Evolutionary conservation across 2,888 invertebrate species (phyloP), one percentile per base, ranked within the genome.

Genomic region (Synergus gifuensis): DNA sequence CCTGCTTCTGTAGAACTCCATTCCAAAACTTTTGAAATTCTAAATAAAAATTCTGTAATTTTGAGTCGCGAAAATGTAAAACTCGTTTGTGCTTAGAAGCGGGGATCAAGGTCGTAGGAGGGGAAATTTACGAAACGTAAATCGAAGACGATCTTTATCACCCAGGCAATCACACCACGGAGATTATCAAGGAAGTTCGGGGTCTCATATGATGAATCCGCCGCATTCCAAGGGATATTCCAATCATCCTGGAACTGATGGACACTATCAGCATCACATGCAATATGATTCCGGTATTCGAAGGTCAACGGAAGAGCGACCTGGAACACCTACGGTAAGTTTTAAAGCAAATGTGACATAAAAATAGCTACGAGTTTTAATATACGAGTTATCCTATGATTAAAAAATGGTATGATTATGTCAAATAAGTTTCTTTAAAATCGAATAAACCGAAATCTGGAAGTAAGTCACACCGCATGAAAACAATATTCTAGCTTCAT

Each of bases 311-410:
- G 95, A 95, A 90, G 96, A 95, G 87, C 93, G 96, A 73, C 94
- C 96, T 0, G 95, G 95, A 73, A 96, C 96, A 11, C 96, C 96
- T 1, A 96, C 96, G 0, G 94, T 96, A 76, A 86, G 89, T 85
- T 46, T 49, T n/a, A 62, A 1, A 8, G 22, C 22, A 49, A 22
- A 63, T 36, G 36, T 36, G 36, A n/a, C n/a, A n/a, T n/a, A n/a
- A n/a, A n/a, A n/a, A n/a, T n/a, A n/a, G n/a, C n/a, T n/a, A n/a
- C n/a, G n/a, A n/a, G n/a, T n/a, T n/a, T n/a, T n/a, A n/a, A n/a
- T n/a, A n/a, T n/a, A n/a, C n/a, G n/a, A n/a, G n/a, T n/a, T n/a
- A n/a, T n/a, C n/a, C n/a, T n/a, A n/a, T n/a, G n/a, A n/a, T n/a
- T n/a, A n/a, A n/a, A n/a, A n/a, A n/a, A n/a, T n/a, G n/a, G n/a